Evolutionary conservation across 2,888 invertebrate genomes (phyloP), one percentile per base, ranked within the genome.

Genomic region (Plemyria rubiginata): DNA sequence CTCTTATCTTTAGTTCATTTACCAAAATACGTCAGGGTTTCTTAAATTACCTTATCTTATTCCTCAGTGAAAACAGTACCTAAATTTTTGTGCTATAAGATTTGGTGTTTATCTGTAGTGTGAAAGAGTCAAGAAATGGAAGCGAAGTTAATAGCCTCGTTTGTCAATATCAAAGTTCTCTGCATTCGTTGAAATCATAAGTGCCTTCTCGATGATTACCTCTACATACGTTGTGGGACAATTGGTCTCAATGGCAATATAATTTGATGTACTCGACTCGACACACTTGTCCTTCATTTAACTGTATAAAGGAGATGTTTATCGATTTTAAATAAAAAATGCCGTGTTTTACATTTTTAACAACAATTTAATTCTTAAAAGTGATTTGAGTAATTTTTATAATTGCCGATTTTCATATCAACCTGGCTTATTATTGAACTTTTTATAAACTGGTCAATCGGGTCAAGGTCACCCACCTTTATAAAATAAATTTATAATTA

Each of bases 221-320:
- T n/a, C n/a, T 60, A 49, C 49, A 38, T 50, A 68, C 63, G 71
- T 68, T 65, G 66, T 70, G 68, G 75, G 70, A 71, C 82, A 86
- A 87, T 88, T 87, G 86, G 74, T 76, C 78, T 82, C 81, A 87
- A 88, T 88, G 80, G 78, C 74, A 68, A 81, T 84, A 85, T 84
- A 79, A 85, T 86, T 84, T 82, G 81, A 81, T 80, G 74, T 75
- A 82, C 81, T 73, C 79, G 1, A 7, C 41, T 6, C 5, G 73
- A 78, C 68, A 71, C 73, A 80, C 71, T 76, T 77, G 76, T 75
- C 68, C 70, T 68, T 66, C 11, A 38, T 9, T 38, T 38, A 38
- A 38, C 36, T 38, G 11, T 9, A 11, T 8, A 11, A 38, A 32
- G 29, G 7, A 6, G 32, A 38, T 38, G 36, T 38, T n/a, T 38